These are phyloP conservation scores for Psylliodes chrysocephalus DNA, from an alignment of 2,888 invertebrate species.

Conservation along the genomic window DNA sequence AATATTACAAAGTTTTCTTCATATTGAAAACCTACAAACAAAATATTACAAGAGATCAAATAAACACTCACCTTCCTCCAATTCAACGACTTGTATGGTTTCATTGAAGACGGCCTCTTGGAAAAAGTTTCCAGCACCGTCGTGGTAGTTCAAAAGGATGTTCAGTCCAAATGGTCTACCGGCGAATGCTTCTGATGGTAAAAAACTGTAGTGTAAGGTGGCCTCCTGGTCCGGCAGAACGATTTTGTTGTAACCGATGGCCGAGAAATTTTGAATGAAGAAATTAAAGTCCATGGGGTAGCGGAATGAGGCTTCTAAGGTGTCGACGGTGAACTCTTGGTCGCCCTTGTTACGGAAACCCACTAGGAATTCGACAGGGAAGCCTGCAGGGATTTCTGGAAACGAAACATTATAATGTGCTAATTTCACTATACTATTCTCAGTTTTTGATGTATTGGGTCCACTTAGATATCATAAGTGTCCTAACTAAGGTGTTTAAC, in stretches of 20 bases:
- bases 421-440: too few species aligned
- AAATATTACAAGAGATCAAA: too few species aligned
- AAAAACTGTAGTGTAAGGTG: constrained; percentile 93
- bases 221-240: constrained; percentile 94
- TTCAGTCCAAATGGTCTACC: constrained; percentile 96
- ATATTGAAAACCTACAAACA: too few species aligned
- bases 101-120: constrained; percentile 97
- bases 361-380: constrained; percentile 92
- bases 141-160: constrained; percentile 91
- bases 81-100: constrained; percentile 94
- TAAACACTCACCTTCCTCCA: constrained; percentile 79
- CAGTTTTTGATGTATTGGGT: too few species aligned
- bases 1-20: too few species aligned
- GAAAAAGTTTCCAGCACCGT: constrained; percentile 74
- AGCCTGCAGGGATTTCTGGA: constrained; percentile 90
- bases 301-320: constrained; percentile 96
- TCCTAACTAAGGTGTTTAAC: too few species aligned
- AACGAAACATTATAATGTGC: too few species aligned
- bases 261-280: constrained; percentile 98
- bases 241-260: constrained; percentile 84
- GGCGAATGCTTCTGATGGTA: constrained; percentile 96
- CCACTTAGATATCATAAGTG: too few species aligned
- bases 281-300: constrained; percentile 99
- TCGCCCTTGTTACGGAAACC: constrained; percentile 96
- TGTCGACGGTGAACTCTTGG: constrained; percentile 90